Conservation (phyloP, 2,797 vertebrate genomes). For the Mionectes olivaceus region DNA sequence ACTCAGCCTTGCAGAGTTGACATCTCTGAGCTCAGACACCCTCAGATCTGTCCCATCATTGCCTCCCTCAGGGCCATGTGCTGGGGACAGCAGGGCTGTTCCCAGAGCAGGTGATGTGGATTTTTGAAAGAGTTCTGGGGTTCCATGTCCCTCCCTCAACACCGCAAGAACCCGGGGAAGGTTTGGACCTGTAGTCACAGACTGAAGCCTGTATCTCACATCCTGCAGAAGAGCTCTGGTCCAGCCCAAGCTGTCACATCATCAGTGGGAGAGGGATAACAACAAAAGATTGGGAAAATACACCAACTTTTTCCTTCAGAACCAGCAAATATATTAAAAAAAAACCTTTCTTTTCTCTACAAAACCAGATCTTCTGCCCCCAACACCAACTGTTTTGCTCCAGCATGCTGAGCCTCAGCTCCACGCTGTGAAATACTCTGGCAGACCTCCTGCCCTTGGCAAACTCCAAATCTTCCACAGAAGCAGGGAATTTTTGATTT, state of each 20-base stretch:
- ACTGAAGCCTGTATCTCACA: neutral
- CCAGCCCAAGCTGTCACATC: neutral
- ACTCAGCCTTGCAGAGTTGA: neutral
- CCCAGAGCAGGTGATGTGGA: fast-evolving
- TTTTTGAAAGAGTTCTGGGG: neutral
- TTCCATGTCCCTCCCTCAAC: neutral
- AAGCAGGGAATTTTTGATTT: neutral
- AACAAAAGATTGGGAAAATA: neutral
- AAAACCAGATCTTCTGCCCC: neutral
- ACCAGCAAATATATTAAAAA: neutral
- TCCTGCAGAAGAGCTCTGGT: neutral
- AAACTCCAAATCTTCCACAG: neutral
- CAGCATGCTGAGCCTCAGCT: neutral
- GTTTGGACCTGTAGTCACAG: neutral
- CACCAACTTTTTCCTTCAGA: neutral
- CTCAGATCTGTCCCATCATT: neutral
- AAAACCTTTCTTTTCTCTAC: neutral
- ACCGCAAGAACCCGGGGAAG: neutral
- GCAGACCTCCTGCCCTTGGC: neutral
- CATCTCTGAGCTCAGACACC: neutral
- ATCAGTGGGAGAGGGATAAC: neutral
- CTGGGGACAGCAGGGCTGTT: neutral
- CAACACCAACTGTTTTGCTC: neutral
- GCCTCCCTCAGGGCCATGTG: neutral
- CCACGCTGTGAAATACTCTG: fast-evolving